Evolutionary conservation across 1,140 invertebrate species (phyloP).

Genomic region (Lerema accius): DNA sequence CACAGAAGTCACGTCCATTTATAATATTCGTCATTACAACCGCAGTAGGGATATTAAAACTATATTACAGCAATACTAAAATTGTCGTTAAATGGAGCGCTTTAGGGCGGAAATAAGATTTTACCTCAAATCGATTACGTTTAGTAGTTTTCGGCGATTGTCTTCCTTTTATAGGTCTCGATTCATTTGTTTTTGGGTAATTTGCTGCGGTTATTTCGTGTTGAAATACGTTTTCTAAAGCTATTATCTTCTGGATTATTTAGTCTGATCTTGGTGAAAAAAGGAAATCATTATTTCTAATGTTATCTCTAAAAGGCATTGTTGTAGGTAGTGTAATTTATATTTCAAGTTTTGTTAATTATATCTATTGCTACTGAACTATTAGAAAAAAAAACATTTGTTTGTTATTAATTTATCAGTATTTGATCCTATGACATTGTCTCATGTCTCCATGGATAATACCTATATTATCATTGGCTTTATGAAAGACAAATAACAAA

Average conservation of each 20-base stretch:
- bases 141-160: slow-evolving; percentile 48
- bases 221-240: slow-evolving; percentile 17
- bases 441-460: too few relatives aligned
- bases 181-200: slow-evolving; percentile 35
- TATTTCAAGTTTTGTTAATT: too few relatives aligned
- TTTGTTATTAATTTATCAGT: too few relatives aligned
- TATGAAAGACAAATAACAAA: too few relatives aligned
- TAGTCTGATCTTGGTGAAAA: neutral
- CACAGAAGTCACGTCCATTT: slow-evolving; percentile 65
- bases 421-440: too few relatives aligned
- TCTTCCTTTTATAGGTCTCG: slow-evolving; percentile 37
- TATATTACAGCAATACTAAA: slow-evolving; percentile 59
- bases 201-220: slow-evolving; percentile 36
- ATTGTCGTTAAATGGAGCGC: slow-evolving; percentile 63
- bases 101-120: slow-evolving; percentile 64
- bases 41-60: slow-evolving; percentile 61
- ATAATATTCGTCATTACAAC: slow-evolving; percentile 63
- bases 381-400: too few relatives aligned
- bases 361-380: too few relatives aligned
- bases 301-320: neutral
- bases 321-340: too few relatives aligned
- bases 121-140: slow-evolving; percentile 69
- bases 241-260: slow-evolving; percentile 11
- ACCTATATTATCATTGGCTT: too few relatives aligned
- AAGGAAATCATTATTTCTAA: neutral